These are phyloP conservation scores for Achlya flavicornis DNA, from an alignment of 2,888 invertebrate genomes.

Conservation along the genomic window DNA sequence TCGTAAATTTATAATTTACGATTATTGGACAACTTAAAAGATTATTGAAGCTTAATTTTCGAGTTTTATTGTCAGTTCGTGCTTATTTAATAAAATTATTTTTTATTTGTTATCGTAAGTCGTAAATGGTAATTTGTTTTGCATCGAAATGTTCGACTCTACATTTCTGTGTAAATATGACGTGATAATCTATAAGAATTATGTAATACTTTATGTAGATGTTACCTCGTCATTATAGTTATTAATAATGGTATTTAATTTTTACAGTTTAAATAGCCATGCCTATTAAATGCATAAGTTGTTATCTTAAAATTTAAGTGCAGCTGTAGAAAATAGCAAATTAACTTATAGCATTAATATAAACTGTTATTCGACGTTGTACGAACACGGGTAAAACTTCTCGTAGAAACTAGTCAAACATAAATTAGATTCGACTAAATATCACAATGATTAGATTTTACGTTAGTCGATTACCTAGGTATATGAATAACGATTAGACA, in stretches of 20 bases:
- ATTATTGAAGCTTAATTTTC: slow-evolving; percentile 66
- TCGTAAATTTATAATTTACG: slow-evolving; percentile 69
- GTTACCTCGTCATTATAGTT: neutral
- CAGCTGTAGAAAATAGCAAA: neutral
- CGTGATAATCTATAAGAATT: slow-evolving; percentile 3
- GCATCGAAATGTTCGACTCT: slow-evolving; percentile 39
- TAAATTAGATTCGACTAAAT: neutral
- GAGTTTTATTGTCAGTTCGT: slow-evolving; percentile 66
- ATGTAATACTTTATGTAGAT: neutral
- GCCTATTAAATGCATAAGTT: neutral
- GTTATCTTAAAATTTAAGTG: neutral
- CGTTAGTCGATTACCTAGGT: slow-evolving; percentile 15
- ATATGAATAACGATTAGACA: slow-evolving; percentile 33
- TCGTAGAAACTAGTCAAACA: neutral
- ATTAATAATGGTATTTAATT: slow-evolving; percentile 3
- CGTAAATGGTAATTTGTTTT: slow-evolving; percentile 56
- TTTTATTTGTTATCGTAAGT: slow-evolving; percentile 36
- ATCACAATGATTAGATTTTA: slow-evolving; percentile 30
- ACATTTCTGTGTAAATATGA: slow-evolving; percentile 33
- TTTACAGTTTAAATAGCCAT: neutral
- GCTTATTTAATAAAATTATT: slow-evolving; percentile 61
- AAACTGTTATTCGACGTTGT: neutral
- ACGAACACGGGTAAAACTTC: too few species aligned
- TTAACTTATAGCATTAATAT: neutral
- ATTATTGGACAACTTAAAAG: slow-evolving; percentile 60